A percentile compares a stretch with the other conserved stretches of the same genome.
phyloP scores from a whole-genome alignment of 2,888 invertebrate genomes.

The Hipparchia sbordonii region DNA sequence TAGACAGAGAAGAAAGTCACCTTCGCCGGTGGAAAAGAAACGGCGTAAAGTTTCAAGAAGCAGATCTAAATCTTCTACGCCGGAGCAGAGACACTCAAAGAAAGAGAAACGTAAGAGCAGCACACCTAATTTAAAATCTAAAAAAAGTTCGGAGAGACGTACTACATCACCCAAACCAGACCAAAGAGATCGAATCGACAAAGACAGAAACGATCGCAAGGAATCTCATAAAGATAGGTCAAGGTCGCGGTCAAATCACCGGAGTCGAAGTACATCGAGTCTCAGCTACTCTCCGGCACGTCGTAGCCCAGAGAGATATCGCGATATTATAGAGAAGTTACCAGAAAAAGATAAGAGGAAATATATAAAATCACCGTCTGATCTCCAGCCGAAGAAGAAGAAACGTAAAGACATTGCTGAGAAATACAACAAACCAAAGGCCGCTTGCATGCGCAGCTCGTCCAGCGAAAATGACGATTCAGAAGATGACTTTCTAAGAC shows the following conservation, averaged over 20 bases:
- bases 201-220: constrained; percentile 48
- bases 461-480: constrained; percentile 84
- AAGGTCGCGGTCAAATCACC: constrained; percentile 58
- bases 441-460: constrained; percentile 82
- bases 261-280: constrained; percentile 80
- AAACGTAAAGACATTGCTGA: constrained; percentile 47
- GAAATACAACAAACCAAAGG: constrained; percentile 65
- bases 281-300: constrained; percentile 88
- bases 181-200: constrained; percentile 46
- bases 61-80: constrained; percentile 58
- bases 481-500: constrained; percentile 78
- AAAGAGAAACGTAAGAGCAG: constrained; percentile 56
- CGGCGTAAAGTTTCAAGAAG: constrained; percentile 45
- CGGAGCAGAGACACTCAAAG: constrained; percentile 51
- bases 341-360: constrained; percentile 82
- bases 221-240: constrained; percentile 54
- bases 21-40: constrained; percentile 50
- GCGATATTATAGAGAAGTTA: constrained; percentile 83
- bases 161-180: constrained; percentile 47
- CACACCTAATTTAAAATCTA: constrained; percentile 53
- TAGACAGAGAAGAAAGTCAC: constrained; percentile 53
- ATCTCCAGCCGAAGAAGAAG: constrained; percentile 63
- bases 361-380: constrained; percentile 74
- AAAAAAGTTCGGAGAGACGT: constrained; percentile 52
- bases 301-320: constrained; percentile 86